Evolutionary conservation across 2,797 vertebrate species (phyloP), one percentile per base, ranked within the genome.

Genomic region (Nyctalus aviator): DNA sequence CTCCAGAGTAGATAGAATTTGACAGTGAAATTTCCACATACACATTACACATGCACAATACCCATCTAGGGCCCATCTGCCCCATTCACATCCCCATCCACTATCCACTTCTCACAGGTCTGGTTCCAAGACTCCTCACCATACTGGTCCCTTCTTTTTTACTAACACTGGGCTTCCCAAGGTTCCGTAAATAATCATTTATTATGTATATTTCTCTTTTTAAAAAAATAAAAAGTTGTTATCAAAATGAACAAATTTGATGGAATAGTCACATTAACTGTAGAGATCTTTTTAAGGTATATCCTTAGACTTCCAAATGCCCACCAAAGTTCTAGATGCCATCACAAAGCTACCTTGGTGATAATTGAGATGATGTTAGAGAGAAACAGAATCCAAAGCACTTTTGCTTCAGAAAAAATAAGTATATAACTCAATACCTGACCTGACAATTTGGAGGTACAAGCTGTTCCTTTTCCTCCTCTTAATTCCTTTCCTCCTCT

Each of bases 401-500:
- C 69, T 92, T 92, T 53, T 83, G 15, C 48, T 73, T n/a, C 71
- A 88, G 57, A 59, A 88, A 91, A 94, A 96, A 93, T 88, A 93
- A 93, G 95, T 86, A 84, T 37, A 76, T 64, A 88, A 90, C 64
- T 37, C 94, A 94, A 64, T 44, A 78, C 62, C 37, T 94, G 81
- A 32, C 23, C 72, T 90, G 69, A 44, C 79, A 84, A 48, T n/a
- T 82, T 23, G 72, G 55, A 48, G 86, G 32, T 66, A 75, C 66
- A 93, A 92, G 68, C 94, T 92, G 69, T 92, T 94, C 86, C 55
- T 94, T 97, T 94, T 94, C 66, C n/a, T 94, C 53, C 41, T 57
- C 86, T 96, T 94, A 94, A 91, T 95, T 94, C 96, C 57, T 27
- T 59, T 13, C 57, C 57, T 59, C 91, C 37, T 93, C 68, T 94